Evolutionary conservation across 2,113 vertebrate genomes (phyloP).

Genomic region (Brachyhypopomus gauderio): DNA sequence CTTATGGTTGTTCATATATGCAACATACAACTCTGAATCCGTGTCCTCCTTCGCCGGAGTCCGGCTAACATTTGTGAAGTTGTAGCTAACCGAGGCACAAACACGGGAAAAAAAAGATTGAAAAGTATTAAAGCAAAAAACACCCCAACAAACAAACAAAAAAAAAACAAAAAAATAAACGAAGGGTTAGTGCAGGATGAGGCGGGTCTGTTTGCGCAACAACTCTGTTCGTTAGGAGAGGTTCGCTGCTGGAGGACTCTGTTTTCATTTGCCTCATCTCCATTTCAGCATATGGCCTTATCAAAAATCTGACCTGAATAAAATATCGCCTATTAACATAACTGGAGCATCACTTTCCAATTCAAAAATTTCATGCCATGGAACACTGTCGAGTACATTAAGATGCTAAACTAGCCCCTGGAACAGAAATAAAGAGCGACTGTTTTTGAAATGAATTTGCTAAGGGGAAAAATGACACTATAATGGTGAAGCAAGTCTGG

Average conservation of each 20-base stretch:
- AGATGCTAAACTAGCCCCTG: background rate
- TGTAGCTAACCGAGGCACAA: slow-evolving; percentile 68
- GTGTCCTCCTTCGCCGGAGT: slow-evolving; percentile 61
- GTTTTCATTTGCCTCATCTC: slow-evolving; percentile 22
- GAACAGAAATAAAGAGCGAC: slow-evolving; percentile 2
- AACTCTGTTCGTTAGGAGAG: slow-evolving; percentile 19
- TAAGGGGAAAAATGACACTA: slow-evolving; percentile 21
- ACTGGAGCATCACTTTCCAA: slow-evolving; percentile 10
- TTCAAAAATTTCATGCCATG: slow-evolving; percentile 7
- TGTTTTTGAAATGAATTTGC: slow-evolving; percentile 1
- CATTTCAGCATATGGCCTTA: slow-evolving; percentile 6
- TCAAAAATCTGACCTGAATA: slow-evolving; percentile 5
- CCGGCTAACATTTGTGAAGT: slow-evolving; percentile 76
- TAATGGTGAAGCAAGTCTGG: background rate
- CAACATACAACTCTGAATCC: slow-evolving; percentile 68
- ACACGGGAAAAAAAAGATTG: slow-evolving; percentile 48
- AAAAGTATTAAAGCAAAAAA: slow-evolving; percentile 3
- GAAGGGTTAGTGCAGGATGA: slow-evolving; percentile 63
- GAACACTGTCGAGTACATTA: slow-evolving; percentile 21
- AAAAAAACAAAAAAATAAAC: slow-evolving; percentile 50
- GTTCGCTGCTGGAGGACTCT: background rate
- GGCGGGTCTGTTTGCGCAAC: slow-evolving; percentile 23
- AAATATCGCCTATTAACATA: slow-evolving; percentile 22
- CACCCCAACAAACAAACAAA: slow-evolving; percentile 26
- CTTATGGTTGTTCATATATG: slow-evolving; percentile 71